These are phyloP conservation scores for Myotis planiceps DNA, from an alignment of 2,797 vertebrate genomes.

Conservation along the genomic window DNA sequence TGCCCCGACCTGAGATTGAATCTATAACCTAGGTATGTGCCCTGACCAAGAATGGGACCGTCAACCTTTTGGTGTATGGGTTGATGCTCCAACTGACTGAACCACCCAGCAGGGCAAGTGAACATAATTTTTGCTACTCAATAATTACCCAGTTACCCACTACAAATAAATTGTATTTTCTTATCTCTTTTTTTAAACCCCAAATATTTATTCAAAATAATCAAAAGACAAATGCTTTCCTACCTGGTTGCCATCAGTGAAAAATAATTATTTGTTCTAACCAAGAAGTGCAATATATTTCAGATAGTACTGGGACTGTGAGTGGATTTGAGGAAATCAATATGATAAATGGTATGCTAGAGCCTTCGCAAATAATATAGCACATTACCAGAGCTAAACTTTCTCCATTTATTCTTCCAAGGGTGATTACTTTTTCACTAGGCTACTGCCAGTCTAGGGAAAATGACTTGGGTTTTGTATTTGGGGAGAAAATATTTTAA, in stretches of 20 bases:
- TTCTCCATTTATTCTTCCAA: slow-evolving; percentile 1
- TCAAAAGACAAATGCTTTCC: neutral
- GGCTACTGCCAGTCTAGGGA: neutral
- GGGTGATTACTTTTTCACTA: neutral
- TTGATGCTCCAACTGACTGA: neutral
- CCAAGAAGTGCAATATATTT: slow-evolving; percentile 14
- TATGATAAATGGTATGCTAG: neutral
- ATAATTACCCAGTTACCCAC: neutral
- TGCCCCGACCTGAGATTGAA: neutral
- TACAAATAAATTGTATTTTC: slow-evolving; percentile 3
- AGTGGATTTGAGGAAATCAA: slow-evolving; percentile 40
- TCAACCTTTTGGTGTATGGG: neutral
- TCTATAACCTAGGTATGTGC: neutral
- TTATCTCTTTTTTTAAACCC: neutral
- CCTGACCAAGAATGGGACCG: neutral
- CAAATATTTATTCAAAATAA: slow-evolving; percentile 34
- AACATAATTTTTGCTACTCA: neutral
- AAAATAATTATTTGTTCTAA: slow-evolving; percentile 48
- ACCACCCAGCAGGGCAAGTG: neutral
- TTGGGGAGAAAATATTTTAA: neutral
- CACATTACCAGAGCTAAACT: neutral
- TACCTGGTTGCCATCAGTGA: neutral
- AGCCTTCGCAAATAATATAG: neutral
- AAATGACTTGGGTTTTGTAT: slow-evolving; percentile 3
- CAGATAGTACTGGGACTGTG: neutral